Evolutionary conservation across 2,113 vertebrate genomes (phyloP).

Genomic region (Engystomops pustulosus): DNA sequence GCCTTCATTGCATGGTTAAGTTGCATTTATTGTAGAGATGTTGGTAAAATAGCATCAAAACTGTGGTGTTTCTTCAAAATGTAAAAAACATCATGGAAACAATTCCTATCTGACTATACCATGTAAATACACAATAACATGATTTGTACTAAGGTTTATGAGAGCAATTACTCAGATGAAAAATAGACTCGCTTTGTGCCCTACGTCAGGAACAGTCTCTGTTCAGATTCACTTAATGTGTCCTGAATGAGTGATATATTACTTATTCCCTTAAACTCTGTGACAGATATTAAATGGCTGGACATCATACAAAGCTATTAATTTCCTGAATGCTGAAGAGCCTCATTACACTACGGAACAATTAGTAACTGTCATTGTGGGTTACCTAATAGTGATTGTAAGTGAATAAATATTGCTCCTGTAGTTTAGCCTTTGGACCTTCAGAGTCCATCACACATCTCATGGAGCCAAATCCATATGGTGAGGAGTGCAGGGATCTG

Average conservation of each 20-base stretch:
- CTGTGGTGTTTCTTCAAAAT: background rate
- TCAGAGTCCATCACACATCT: background rate
- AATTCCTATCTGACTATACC: too few species aligned
- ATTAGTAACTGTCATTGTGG: conserved; percentile 5
- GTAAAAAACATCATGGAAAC: background rate
- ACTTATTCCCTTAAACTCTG: background rate
- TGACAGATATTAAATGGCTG: background rate
- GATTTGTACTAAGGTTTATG: background rate
- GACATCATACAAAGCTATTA: conserved; percentile 9
- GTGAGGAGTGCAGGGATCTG: background rate
- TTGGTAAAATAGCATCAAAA: background rate
- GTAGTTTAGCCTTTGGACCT: background rate
- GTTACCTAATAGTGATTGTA: background rate
- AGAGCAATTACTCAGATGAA: background rate
- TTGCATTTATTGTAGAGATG: background rate
- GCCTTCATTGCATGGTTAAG: background rate
- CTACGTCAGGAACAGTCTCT: background rate
- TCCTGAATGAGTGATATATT: conserved; percentile 7
- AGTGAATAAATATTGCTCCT: background rate
- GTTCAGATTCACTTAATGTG: background rate
- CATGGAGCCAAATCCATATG: background rate
- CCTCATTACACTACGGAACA: conserved; percentile 3
- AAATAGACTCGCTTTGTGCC: background rate
- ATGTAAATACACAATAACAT: background rate
- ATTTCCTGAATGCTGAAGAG: background rate